Evolutionary conservation across 2,113 vertebrate genomes (phyloP), one percentile per base, ranked within the genome.

Genomic region (Brachyhypopomus occidentalis): DNA sequence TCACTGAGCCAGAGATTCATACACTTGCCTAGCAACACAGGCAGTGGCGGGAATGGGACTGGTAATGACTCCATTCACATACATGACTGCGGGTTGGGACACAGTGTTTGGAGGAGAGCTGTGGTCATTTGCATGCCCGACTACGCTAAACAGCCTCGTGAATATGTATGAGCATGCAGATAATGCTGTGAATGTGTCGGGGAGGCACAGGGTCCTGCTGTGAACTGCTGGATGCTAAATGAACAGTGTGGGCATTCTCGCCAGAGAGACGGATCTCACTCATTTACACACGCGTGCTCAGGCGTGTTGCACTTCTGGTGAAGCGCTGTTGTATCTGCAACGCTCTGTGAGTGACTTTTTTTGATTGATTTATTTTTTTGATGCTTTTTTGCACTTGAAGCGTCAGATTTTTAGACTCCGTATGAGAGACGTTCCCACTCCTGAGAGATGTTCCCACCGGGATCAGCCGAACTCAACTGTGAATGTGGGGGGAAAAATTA

Each of bases 281-380:
- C 89, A 92, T 93, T 91, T 73, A 92, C 85, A 84, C 7, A 52
- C 41, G 63, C 25, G 59, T 73, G 23, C 20, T 74, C 17, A n/a
- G 52, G 67, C 12, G 86, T 36, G 36, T 66, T 77, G 85, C 83
- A 76, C 80, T 71, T 55, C 6, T 69, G 56, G 79, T 63, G 48
- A 66, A 59, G 34, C 59, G 27, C 0, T 88, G 85, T 90, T 92
- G 88, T 90, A 87, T 88, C 90, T 91, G 88, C 85, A 74, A 84
- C 77, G 52, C 70, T 11, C 85, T 84, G 66, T 84, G 88, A 41
- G 89, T 91, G 88, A 11, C 82, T 70, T 25, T 23, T 27, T 17
- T 36, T 34, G n/a, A 77, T 4, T 23, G 48, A 34, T 45, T 2
- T 59, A 1, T 2, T 1, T 17, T 41, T 12, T 4, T 14, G 12